A percentile compares a stretch with the other conserved stretches of the same genome.
phyloP scores from a whole-genome alignment of 2,797 vertebrate genomes.

The Chaenodraco wilsoni region DNA sequence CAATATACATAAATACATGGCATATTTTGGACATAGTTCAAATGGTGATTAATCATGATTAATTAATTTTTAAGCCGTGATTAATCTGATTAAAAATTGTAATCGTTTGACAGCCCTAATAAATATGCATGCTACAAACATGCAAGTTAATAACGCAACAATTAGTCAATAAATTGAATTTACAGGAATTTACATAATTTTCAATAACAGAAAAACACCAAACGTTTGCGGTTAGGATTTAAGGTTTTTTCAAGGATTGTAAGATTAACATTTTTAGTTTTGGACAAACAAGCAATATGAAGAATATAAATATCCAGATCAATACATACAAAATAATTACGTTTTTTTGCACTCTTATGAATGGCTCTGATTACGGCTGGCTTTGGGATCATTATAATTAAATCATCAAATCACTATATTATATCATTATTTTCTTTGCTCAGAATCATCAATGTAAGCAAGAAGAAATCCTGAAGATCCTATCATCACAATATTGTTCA shows the following conservation, averaged over 20 bases:
- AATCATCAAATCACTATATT: not conserved
- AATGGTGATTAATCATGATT: too few relatives aligned
- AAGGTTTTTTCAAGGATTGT: not conserved
- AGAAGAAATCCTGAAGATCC: not conserved
- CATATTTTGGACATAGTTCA: too few relatives aligned
- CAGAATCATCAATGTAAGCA: not conserved
- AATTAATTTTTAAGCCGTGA: too few relatives aligned
- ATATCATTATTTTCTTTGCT: too few relatives aligned
- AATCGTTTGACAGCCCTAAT: not conserved
- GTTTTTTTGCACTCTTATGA: not conserved
- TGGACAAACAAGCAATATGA: not conserved
- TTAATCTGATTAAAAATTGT: too few relatives aligned
- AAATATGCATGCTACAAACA: not conserved
- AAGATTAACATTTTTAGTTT: not conserved
- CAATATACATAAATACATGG: too few relatives aligned
- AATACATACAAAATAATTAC: too few relatives aligned
- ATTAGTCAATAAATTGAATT: not conserved
- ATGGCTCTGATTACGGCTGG: not conserved
- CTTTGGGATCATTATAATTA: not conserved
- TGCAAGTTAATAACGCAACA: not conserved
- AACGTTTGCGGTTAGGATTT: not conserved
- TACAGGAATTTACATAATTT: not conserved
- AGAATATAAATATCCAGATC: not conserved
- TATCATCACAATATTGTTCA: not conserved
- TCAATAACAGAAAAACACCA: not conserved